Percentiles rank a stretch among this genome's conserved stretches.
phyloP scores from a whole-genome alignment of 1,140 invertebrate species.

The Araneus ventricosus region DNA sequence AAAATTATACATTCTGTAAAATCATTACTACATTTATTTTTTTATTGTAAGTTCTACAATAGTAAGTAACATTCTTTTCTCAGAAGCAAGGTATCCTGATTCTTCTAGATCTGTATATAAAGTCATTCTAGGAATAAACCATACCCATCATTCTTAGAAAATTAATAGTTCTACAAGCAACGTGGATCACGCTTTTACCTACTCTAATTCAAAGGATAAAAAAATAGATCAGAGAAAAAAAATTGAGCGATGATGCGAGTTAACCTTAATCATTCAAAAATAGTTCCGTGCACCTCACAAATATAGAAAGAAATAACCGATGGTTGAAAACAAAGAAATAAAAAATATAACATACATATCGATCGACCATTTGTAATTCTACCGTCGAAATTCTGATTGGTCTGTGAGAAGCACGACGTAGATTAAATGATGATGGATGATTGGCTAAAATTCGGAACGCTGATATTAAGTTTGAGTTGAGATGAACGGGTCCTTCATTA shows the following conservation, averaged over 20 bases:
- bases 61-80: not conserved
- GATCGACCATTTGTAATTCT: conserved; percentile 69
- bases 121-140: conserved; percentile 39
- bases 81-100: not conserved
- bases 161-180: conserved; percentile 58
- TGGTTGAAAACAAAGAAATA: conserved; percentile 18
- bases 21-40: not conserved
- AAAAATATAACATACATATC: conserved; percentile 58
- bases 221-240: not conserved
- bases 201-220: not conserved
- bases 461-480: conserved; percentile 71
- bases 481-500: conserved; percentile 67
- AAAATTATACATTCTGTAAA: not conserved
- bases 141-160: conserved; percentile 40
- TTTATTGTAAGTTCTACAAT: not conserved
- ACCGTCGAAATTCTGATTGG: conserved; percentile 68
- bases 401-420: conserved; percentile 67
- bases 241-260: conserved; percentile 61
- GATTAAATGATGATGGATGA: conserved; percentile 73
- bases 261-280: conserved; percentile 70
- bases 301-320: conserved; percentile 36
- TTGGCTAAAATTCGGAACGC: conserved; percentile 67
- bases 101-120: conserved; percentile 8
- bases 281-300: conserved; percentile 47
- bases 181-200: conserved; percentile 15